These are phyloP conservation scores for Amazonetta brasiliensis DNA, from an alignment of 2,797 vertebrate genomes.

Conservation along the genomic window DNA sequence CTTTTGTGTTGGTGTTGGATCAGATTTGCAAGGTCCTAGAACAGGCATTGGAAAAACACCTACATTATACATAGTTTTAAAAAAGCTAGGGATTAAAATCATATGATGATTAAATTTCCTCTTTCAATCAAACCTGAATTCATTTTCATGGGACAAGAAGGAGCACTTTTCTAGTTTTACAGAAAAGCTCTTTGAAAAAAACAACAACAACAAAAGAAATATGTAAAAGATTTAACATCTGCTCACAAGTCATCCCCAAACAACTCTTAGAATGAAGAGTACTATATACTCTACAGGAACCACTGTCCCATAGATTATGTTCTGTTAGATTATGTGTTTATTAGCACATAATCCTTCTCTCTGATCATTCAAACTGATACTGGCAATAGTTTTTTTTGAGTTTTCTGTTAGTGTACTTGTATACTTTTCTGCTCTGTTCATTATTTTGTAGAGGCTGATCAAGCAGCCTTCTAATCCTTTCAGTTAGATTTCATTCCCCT, in stretches of 20 bases:
- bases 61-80: not conserved
- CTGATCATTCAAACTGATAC: fast-evolving
- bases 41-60: not conserved
- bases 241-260: not conserved
- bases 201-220: not conserved
- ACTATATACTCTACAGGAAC: not conserved
- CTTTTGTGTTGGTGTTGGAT: not conserved
- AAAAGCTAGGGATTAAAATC: not conserved
- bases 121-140: not conserved
- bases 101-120: not conserved
- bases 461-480: not conserved
- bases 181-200: not conserved
- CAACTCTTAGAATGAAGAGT: not conserved
- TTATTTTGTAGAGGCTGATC: not conserved
- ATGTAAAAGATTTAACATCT: not conserved
- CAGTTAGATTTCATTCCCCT: fast-evolving
- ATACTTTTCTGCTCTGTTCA: not conserved
- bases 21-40: not conserved
- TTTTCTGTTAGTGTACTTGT: not conserved
- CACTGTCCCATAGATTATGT: not conserved
- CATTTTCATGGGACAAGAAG: not conserved
- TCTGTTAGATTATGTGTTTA: not conserved
- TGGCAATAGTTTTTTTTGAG: not conserved
- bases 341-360: not conserved
- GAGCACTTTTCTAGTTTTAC: not conserved